Evolutionary conservation across 2,888 invertebrate species (phyloP), one percentile per base, ranked within the genome.

Genomic region (Piscicola geometra): DNA sequence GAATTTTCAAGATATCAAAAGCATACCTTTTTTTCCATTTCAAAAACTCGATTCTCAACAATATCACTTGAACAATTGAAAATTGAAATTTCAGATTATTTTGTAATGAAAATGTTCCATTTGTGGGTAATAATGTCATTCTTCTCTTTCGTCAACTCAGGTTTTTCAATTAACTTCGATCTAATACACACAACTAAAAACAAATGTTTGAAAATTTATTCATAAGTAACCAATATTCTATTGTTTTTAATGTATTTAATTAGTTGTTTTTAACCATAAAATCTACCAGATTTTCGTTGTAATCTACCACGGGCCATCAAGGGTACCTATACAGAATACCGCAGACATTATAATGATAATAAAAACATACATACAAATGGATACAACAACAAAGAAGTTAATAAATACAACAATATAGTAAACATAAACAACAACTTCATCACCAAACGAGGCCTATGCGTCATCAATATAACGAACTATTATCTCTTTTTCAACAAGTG

Each of bases 401-500:
- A 41, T 15, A 41, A 41, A 41, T 9, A 15, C 41, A 41, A 15
- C 41, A 41, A 41, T 15, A 33, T 67, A 35, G 69, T 69, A 2
- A 47, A 36, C 15, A 69, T 69, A 33, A 9, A n/a, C 25, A 69
- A 36, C 69, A 47, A 69, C 69, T 21, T 25, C 35, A 69, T 69
- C 41, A 41, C 25, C 36, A 69, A 69, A n/a, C 21, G 69, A 25
- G 69, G 69, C 15, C 15, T 2, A 25, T 69, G 69, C 36, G 69
- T 69, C 32, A n/a, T 35, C 5, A 35, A 69, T n/a, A 35, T n/a
- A 41, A 41, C 25, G 21, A 33, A 36, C 25, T 69, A 69, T 30
- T 69, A 41, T 30, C 69, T 69, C 41, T 36, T 69, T n/a, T 69
- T 32, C 33, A 69, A 69, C 69, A 69, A 47, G 69, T 56, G 60